Base-by-base conservation (phyloP, 2,113 vertebrate genomes). In the Corvus cornix region DNA sequence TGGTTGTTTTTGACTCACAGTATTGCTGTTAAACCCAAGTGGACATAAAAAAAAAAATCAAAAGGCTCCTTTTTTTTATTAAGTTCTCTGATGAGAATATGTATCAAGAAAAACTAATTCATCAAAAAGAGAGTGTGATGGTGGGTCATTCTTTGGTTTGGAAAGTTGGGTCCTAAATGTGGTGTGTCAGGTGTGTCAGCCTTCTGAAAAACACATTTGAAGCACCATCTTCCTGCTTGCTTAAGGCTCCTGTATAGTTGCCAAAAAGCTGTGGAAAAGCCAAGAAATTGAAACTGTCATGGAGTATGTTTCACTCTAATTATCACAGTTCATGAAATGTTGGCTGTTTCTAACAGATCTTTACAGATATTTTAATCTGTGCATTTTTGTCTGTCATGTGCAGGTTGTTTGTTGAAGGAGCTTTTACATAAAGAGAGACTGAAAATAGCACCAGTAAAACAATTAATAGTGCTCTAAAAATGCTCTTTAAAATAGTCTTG, bases 371-470 rank as follows among this genome's bases (percentile, higher is more conserved):
- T 80, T 53, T 75, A 77, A 4, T 60, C 30, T 37, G 14, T 64
- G 12, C 28, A 13, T 68, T 88, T 78, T 53, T 73, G 4, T 31
- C 0, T 0, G 27, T 37, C 22, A 56, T 9, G 13, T 0, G 3
- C 9, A 46, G 19, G 20, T 43, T 66, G 21, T 41, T 93, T 72
- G 11, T 75, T 73, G 51, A 88, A 91, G 51, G 31, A 49, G 22
- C 3, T 75, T 75, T 80, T 68, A 44, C 1, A 8, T 37, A 68
- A 59, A 87, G 14, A 75, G 10, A 39, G 35, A 72, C 73, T 39
- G n/a, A 84, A 84, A 89, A 49, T 8, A 60, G 3, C 26, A 72
- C 9, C 22, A 60, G 9, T 49, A 49, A 69, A 90, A 56, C 8
- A 59, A 66, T n/a, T 62, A 52, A 69, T 26, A 78, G 14, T 16